These are phyloP conservation scores for Calephelis virginiensis DNA, from an alignment of 1,140 invertebrate genomes.

Conservation along the genomic window DNA sequence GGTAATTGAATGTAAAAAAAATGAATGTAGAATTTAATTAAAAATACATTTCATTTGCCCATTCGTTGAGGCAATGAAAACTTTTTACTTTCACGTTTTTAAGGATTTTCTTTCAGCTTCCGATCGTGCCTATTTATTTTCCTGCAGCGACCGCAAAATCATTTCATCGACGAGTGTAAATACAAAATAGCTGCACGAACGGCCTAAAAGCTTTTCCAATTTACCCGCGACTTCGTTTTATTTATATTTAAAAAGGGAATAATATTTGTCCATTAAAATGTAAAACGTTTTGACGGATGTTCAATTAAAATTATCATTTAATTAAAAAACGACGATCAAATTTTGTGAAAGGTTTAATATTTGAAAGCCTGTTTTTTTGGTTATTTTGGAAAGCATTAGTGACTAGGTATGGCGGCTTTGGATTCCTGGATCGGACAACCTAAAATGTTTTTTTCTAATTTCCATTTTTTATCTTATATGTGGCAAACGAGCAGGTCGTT, in stretches of 20 bases:
- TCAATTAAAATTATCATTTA: not conserved
- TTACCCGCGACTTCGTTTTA: conserved; percentile 2
- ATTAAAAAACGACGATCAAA: too few relatives aligned
- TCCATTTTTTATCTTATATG: too few relatives aligned
- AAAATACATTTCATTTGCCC: not conserved
- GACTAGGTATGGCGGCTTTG: too few relatives aligned
- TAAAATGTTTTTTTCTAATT: too few relatives aligned
- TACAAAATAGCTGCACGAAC: conserved; percentile 14
- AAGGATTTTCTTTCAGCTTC: conserved; percentile 14
- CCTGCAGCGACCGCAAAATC: conserved; percentile 11
- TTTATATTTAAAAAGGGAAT: conserved; percentile 14
- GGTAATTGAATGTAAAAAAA: too few relatives aligned
- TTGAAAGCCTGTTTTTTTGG: too few relatives aligned
- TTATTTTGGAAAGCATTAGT: too few relatives aligned
- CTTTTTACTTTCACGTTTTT: conserved; percentile 7
- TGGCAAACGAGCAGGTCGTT: too few relatives aligned
- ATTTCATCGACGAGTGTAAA: conserved; percentile 12
- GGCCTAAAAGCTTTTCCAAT: conserved; percentile 16
- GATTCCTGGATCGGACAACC: too few relatives aligned
- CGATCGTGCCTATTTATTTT: conserved; percentile 7
- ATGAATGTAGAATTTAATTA: too few relatives aligned
- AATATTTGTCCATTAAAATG: conserved; percentile 9
- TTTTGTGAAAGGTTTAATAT: too few relatives aligned
- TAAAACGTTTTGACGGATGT: not conserved
- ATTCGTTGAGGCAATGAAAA: conserved; percentile 3